These are phyloP conservation scores for Porites divaricata DNA, from an alignment of 92 coral and sea anemone species.

Conservation along the genomic window DNA sequence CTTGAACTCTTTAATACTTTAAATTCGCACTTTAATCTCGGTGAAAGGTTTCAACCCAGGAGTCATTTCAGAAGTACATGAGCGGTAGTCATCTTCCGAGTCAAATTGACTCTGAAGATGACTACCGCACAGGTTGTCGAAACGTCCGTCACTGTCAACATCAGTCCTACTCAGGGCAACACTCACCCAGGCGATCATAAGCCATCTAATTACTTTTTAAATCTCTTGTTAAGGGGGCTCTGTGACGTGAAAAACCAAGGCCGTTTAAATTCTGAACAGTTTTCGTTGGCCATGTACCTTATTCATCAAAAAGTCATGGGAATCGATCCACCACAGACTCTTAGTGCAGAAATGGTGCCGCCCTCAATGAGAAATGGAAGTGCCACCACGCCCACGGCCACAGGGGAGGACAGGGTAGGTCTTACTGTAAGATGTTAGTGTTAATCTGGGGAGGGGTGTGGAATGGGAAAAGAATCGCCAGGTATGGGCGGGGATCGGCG, in stretches of 20 bases:
- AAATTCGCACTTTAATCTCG: too few relatives aligned
- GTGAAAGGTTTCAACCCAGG: too few relatives aligned
- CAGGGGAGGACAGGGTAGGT: slow-evolving; percentile 77
- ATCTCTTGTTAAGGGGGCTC: slow-evolving; percentile 80
- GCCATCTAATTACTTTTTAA: neutral
- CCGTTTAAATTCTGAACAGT: slow-evolving; percentile 94
- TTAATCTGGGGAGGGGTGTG: neutral
- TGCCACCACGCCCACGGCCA: slow-evolving; percentile 45
- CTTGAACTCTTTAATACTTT: too few relatives aligned
- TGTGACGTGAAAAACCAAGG: slow-evolving; percentile 90
- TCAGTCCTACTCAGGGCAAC: too few relatives aligned
- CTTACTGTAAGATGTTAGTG: neutral
- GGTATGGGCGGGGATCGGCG: too few relatives aligned
- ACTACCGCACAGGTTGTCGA: too few relatives aligned
- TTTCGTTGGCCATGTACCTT: slow-evolving; percentile 93
- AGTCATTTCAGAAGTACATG: too few relatives aligned
- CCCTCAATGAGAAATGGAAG: slow-evolving; percentile 86
- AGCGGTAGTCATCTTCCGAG: too few relatives aligned
- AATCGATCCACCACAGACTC: slow-evolving; percentile 85
- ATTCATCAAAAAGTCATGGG: slow-evolving; percentile 95
- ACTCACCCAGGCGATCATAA: too few relatives aligned
- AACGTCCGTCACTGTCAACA: too few relatives aligned
- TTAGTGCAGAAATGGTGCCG: slow-evolving; percentile 97
- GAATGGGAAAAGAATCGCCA: too few relatives aligned
- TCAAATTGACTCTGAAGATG: too few relatives aligned